Evolutionary conservation across 1,140 invertebrate species (phyloP), one percentile per base, ranked within the genome.

Genomic region (Micrasema minimum): DNA sequence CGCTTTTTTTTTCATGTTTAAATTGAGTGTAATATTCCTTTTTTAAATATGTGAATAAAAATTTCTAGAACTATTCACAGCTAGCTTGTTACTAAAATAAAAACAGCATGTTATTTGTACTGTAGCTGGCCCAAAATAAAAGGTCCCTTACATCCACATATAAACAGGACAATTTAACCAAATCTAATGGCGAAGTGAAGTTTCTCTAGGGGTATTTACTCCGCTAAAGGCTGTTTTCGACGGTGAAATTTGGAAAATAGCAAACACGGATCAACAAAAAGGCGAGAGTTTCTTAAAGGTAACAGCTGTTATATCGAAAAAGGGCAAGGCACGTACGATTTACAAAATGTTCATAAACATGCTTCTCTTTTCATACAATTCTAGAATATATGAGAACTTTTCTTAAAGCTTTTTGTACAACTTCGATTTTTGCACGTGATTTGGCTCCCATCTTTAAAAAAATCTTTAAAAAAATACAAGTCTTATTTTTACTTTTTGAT

Each of bases 301-400:
- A 20, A 48, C 46, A 48, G 46, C 18, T 48, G 46, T 48, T 48
- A 48, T 20, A 48, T 20, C 7, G 11, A 0, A 20, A 48, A 48
- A 48, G 20, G 46, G 46, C 20, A 16, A 48, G 18, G 46, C 46
- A 48, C 46, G 46, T 48, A 9, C 46, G 46, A 22, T 48, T 48
- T 22, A 20, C n/a, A 48, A 48, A 48, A 48, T 48, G 20, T 48
- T 22, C 20, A 20, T 2, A 48, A 11, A 48, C 46, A 22, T 22
- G 46, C 14, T 48, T 48, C 20, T 48, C 16, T 48, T 48, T 48
- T 48, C 46, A 48, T 20, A 22, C 16, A 48, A 48, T 48, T 11
- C 16, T 16, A 10, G 6, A 18, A 22, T 22, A 22, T 22, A 22
- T 48, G 46, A 48, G 3, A 16, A 6, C 11, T 22, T 10, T 10